Evolutionary conservation across 2,113 vertebrate species (phyloP).

Genomic region (Oriolus oriolus): DNA sequence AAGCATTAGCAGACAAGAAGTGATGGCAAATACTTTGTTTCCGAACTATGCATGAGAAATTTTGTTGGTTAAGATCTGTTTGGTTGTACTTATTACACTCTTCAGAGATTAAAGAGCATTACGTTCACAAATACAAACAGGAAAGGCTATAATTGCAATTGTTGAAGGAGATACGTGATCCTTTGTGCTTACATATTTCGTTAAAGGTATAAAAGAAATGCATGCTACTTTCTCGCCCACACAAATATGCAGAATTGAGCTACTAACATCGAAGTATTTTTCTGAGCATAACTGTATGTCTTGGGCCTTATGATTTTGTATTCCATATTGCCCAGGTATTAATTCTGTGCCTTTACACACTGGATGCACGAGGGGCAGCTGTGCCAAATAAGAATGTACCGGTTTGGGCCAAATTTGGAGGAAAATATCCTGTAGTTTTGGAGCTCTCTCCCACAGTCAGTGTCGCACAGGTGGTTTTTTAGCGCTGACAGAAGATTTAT

Average conservation of each 20-base stretch:
- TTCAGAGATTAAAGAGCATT: not conserved
- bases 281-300: fast-evolving
- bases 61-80: not conserved
- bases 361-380: too few species aligned
- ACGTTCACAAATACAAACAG: fast-evolving
- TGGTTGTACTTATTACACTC: not conserved
- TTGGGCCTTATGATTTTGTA: too few species aligned
- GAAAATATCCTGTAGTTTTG: too few species aligned
- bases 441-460: fast-evolving
- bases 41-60: not conserved
- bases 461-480: fast-evolving
- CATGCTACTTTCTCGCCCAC: fast-evolving
- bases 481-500: not conserved
- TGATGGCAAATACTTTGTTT: not conserved
- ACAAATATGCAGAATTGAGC: fast-evolving
- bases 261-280: fast-evolving
- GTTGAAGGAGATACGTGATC: fast-evolving
- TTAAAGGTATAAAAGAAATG: not conserved
- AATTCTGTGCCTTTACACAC: too few species aligned
- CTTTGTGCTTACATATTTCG: not conserved
- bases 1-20: not conserved
- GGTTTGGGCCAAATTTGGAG: too few species aligned
- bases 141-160: not conserved
- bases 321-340: too few species aligned
- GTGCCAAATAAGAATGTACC: too few species aligned